phyloP scores from a whole-genome alignment of 2,888 invertebrate species.

The Cheilosia pagana region DNA sequence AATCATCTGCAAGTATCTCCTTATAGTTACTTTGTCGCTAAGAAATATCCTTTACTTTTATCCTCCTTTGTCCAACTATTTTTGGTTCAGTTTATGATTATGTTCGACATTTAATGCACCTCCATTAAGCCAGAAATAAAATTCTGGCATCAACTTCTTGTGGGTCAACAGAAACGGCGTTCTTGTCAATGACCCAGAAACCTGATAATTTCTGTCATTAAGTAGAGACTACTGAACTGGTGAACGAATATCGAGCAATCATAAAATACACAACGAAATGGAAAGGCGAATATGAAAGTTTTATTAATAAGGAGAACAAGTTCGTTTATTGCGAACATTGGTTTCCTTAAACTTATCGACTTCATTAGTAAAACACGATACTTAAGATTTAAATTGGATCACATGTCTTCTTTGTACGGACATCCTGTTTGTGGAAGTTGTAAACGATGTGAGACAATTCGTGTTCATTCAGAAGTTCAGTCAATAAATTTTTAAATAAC shows the following conservation, averaged over 20 bases:
- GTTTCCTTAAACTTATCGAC: constrained; percentile 4
- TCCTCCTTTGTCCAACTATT: too few relatives aligned
- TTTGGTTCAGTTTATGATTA: too few relatives aligned
- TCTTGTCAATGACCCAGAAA: constrained; percentile 1
- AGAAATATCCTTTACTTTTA: not conserved
- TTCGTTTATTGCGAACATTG: not conserved
- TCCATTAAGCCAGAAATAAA: too few relatives aligned
- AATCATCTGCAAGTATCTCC: too few relatives aligned
- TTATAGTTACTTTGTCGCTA: too few relatives aligned
- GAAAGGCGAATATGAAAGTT: not conserved
- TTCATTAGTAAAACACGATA: constrained; percentile 1
- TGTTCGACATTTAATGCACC: too few relatives aligned
- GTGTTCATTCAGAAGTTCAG: not conserved
- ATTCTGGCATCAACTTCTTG: too few relatives aligned
- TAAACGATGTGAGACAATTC: constrained; percentile 4
- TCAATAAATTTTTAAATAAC: too few relatives aligned
- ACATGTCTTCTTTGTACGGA: constrained; percentile 4
- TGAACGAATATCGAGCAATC: not conserved
- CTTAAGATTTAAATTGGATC: not conserved
- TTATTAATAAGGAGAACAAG: not conserved
- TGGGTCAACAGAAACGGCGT: too few relatives aligned
- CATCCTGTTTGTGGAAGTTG: constrained; percentile 4
- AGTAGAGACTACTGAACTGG: not conserved
- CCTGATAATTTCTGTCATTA: constrained; percentile 1
- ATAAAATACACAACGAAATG: not conserved